phyloP scores from a whole-genome alignment of 2,888 invertebrate genomes.

The Athrips mouffetella region DNA sequence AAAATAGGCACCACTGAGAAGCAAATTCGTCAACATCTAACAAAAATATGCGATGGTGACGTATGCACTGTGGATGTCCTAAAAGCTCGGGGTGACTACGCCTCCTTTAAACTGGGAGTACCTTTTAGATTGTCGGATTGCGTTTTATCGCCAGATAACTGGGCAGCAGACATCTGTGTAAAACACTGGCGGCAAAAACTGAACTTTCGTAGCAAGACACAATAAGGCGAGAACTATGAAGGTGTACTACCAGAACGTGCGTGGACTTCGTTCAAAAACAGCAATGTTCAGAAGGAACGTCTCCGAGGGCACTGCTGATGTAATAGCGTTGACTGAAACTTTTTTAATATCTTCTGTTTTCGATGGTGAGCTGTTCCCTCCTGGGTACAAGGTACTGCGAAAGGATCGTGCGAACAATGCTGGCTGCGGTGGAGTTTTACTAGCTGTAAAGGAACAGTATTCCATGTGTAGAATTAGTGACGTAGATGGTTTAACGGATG shows the following conservation, averaged over 20 bases:
- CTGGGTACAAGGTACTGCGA: slow-evolving; percentile 8
- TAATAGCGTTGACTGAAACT: slow-evolving; percentile 17
- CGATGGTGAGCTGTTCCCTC: slow-evolving; percentile 14
- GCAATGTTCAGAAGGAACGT: slow-evolving; percentile 9
- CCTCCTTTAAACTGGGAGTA: slow-evolving; percentile 17
- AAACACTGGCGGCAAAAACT: slow-evolving; percentile 17
- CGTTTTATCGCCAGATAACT: slow-evolving; percentile 9
- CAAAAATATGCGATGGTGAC: slow-evolving; percentile 7
- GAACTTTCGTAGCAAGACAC: slow-evolving; percentile 13
- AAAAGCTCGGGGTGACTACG: slow-evolving; percentile 16
- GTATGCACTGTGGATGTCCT: slow-evolving; percentile 16
- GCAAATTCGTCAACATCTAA: slow-evolving; percentile 13
- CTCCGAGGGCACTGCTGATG: neutral
- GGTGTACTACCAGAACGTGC: slow-evolving; percentile 14
- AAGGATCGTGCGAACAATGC: slow-evolving; percentile 9
- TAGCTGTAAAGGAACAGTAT: slow-evolving; percentile 5
- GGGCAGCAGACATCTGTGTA: slow-evolving; percentile 16
- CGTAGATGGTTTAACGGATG: neutral
- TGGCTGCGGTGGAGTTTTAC: slow-evolving; percentile 14
- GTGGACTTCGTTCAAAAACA: slow-evolving; percentile 15
- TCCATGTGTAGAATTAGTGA: neutral
- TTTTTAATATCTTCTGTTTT: slow-evolving; percentile 14
- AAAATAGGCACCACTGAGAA: slow-evolving; percentile 14
- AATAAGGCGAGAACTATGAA: neutral
- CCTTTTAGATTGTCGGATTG: slow-evolving; percentile 11